These are phyloP conservation scores for Rutilus rutilus DNA, from an alignment of 2,113 vertebrate species.

Conservation along the genomic window DNA sequence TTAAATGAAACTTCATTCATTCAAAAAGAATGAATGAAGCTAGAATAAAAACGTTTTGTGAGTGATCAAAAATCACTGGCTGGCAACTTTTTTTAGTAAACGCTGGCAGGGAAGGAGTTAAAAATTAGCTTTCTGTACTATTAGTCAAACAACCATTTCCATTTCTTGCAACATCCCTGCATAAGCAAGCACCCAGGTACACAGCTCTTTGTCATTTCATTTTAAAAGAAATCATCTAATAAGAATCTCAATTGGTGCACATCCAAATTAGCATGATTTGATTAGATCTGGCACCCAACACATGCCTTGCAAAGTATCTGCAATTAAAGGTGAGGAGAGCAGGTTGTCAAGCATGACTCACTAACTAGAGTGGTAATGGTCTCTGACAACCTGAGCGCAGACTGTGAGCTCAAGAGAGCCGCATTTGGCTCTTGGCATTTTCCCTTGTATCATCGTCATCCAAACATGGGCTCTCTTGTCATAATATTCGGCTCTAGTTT, in stretches of 20 bases:
- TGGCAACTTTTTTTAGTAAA: no score
- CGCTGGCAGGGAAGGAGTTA: not conserved
- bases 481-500: slow-evolving; percentile 37
- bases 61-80: no score
- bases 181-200: not conserved
- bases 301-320: slow-evolving; percentile 21
- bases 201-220: not conserved
- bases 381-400: slow-evolving; percentile 12
- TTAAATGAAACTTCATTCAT: no score
- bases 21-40: no score
- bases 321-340: slow-evolving; percentile 33
- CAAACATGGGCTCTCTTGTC: slow-evolving; percentile 38
- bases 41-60: no score
- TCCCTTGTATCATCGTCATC: not conserved
- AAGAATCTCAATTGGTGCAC: slow-evolving; percentile 7
- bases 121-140: not conserved
- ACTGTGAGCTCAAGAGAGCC: slow-evolving; percentile 6
- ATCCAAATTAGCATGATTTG: slow-evolving; percentile 28
- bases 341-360: slow-evolving; percentile 4
- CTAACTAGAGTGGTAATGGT: slow-evolving; percentile 23
- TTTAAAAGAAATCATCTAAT: not conserved
- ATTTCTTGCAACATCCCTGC: not conserved
- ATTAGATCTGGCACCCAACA: not conserved
- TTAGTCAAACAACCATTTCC: not conserved
- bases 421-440: slow-evolving; percentile 29